Evolutionary conservation across 2,797 vertebrate genomes (phyloP).

Genomic region (Smutsia gigantea): DNA sequence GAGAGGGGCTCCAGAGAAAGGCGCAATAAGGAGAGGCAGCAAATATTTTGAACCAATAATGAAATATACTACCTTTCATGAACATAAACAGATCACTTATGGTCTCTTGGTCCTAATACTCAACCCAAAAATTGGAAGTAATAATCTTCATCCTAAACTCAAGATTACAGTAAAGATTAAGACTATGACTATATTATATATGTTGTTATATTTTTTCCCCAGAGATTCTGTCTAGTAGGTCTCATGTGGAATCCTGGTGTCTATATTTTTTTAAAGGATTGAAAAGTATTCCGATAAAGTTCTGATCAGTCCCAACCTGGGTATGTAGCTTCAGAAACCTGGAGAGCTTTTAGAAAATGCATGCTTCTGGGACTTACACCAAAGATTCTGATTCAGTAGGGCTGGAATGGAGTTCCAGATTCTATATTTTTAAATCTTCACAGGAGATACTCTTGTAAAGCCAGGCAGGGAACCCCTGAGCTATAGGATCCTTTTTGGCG

Average conservation of each 20-base stretch:
- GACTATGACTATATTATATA: not conserved
- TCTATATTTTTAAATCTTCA: not conserved
- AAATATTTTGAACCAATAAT: slow-evolving; percentile 16
- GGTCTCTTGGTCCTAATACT: not conserved
- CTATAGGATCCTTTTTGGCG: not conserved
- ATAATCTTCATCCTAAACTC: not conserved
- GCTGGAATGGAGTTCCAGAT: not conserved
- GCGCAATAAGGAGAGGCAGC: not conserved
- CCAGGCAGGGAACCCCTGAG: not conserved
- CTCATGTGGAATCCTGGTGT: not conserved
- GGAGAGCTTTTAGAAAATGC: not conserved
- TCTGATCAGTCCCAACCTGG: not conserved
- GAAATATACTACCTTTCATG: not conserved
- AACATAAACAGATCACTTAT: not conserved
- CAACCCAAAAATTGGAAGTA: not conserved
- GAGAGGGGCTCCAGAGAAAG: not conserved
- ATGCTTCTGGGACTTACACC: not conserved
- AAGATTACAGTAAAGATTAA: not conserved
- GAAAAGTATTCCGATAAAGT: not conserved
- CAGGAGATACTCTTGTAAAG: not conserved
- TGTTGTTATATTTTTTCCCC: not conserved
- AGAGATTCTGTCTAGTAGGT: not conserved
- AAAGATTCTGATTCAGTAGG: not conserved
- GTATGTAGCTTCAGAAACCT: not conserved
- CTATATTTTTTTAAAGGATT: not conserved